Conservation (phyloP, 2,797 vertebrate species). For the Astyanax mexicanus region DNA sequence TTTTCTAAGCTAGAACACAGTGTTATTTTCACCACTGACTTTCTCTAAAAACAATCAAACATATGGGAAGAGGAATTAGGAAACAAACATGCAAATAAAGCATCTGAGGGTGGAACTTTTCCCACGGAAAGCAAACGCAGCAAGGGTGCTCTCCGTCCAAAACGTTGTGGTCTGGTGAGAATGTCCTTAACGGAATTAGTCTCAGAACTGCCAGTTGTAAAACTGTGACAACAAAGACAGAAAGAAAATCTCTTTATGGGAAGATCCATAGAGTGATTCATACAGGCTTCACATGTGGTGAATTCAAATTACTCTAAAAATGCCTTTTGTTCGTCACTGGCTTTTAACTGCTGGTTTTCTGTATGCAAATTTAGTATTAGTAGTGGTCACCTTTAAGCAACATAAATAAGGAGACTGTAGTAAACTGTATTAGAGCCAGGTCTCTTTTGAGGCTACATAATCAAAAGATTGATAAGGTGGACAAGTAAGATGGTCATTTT, state of each 20-base stretch:
- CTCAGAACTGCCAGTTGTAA: slow-evolving; percentile 30
- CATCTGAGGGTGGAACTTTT: slow-evolving; percentile 29
- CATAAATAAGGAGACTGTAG: no score
- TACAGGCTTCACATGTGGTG: slow-evolving; percentile 1
- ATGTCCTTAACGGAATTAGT: slow-evolving; percentile 16
- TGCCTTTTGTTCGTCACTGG: slow-evolving; percentile 3
- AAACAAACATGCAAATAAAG: slow-evolving; percentile 52
- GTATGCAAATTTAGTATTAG: not conserved
- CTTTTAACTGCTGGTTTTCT: not conserved
- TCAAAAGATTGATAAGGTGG: no score
- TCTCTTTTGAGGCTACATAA: no score
- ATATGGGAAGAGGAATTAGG: slow-evolving; percentile 13
- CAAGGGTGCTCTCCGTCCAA: not conserved
- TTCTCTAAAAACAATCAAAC: slow-evolving; percentile 18
- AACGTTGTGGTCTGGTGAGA: slow-evolving; percentile 34
- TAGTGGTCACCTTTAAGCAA: not conserved
- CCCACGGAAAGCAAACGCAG: slow-evolving; percentile 19
- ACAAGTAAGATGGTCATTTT: no score
- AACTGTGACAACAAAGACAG: slow-evolving; percentile 8
- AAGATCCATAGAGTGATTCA: slow-evolving; percentile 36
- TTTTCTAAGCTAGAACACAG: slow-evolving; percentile 32
- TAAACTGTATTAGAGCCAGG: no score
- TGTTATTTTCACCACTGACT: slow-evolving; percentile 37
- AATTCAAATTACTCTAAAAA: slow-evolving; percentile 20
- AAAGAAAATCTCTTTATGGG: slow-evolving; percentile 24